A percentile compares a stretch with the other conserved stretches of the same genome.
phyloP scores from a whole-genome alignment of 2,113 vertebrate genomes.

The Monopterus albus region DNA sequence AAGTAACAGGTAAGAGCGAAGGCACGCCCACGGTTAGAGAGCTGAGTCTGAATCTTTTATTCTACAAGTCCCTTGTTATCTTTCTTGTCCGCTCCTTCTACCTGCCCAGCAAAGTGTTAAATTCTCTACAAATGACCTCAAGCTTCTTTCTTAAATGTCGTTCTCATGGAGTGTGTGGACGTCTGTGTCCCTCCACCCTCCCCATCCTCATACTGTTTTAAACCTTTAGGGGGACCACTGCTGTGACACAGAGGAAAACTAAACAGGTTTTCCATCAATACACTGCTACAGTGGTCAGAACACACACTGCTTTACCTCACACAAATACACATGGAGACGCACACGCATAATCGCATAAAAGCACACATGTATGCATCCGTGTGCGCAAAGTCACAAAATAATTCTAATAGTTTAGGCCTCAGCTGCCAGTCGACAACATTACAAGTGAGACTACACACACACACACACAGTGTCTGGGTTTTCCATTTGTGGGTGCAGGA shows the following conservation, averaged over 20 bases:
- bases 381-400: slow-evolving; percentile 11
- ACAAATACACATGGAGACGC: background rate
- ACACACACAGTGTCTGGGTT: slow-evolving; percentile 52
- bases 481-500: slow-evolving; percentile 64
- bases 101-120: background rate
- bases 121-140: background rate
- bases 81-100: background rate
- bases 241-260: slow-evolving; percentile 80
- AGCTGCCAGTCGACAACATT: slow-evolving; percentile 33
- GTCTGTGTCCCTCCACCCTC: slow-evolving; percentile 29
- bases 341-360: background rate
- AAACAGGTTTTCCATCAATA: slow-evolving; percentile 76
- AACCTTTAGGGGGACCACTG: slow-evolving; percentile 60
- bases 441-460: background rate
- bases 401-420: slow-evolving; percentile 28
- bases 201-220: slow-evolving; percentile 46
- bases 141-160: slow-evolving; percentile 10
- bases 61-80: background rate
- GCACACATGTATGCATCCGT: background rate
- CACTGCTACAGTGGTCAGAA: slow-evolving; percentile 41
- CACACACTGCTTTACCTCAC: slow-evolving; percentile 45
- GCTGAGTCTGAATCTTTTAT: slow-evolving; percentile 17
- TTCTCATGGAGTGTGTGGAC: slow-evolving; percentile 25
- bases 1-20: slow-evolving; percentile 61
- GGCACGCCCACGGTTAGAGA: slow-evolving; percentile 67